A percentile compares a stretch with the other conserved stretches of the same genome.
Conservation (phyloP, 23 tunicate species). For the Phallusia fumigata region DNA sequence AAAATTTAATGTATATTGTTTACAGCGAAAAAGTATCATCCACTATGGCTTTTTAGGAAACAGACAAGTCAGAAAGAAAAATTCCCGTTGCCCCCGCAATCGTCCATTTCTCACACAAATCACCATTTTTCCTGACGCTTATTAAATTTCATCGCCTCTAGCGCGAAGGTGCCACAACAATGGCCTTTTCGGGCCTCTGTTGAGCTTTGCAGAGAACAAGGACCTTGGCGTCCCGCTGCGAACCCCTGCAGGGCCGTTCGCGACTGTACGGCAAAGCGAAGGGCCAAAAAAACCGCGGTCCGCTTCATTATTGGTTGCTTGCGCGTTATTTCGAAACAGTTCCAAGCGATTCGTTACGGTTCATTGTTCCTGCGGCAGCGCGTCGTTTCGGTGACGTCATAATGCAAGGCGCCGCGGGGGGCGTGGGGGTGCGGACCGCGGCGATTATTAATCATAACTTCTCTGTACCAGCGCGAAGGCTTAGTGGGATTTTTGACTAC, state of each 20-base stretch:
- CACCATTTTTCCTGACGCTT: neutral
- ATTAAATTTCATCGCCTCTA: neutral
- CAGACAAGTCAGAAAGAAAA: too few species aligned
- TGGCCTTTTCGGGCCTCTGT: neutral
- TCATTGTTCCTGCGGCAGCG: neutral
- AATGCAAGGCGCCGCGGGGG: conserved; percentile 25
- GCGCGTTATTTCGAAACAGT: conserved; percentile 17
- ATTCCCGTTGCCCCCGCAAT: too few species aligned
- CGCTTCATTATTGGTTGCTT: neutral
- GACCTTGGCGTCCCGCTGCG: neutral
- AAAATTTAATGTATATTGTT: too few species aligned
- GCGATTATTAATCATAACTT: neutral
- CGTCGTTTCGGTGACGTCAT: conserved; percentile 18
- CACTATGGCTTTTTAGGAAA: too few species aligned
- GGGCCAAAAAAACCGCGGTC: neutral
- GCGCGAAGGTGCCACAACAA: neutral
- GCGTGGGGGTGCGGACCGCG: neutral
- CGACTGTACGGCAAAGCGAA: neutral
- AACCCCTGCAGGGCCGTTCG: conserved; percentile 17
- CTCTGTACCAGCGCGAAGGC: neutral
- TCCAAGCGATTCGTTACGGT: conserved; percentile 3
- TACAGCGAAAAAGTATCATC: too few species aligned
- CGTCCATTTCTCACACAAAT: too few species aligned
- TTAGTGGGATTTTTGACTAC: neutral
- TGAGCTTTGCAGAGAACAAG: neutral